Conservation (phyloP, 2,113 vertebrate genomes). For the Oreochromis niloticus region DNA sequence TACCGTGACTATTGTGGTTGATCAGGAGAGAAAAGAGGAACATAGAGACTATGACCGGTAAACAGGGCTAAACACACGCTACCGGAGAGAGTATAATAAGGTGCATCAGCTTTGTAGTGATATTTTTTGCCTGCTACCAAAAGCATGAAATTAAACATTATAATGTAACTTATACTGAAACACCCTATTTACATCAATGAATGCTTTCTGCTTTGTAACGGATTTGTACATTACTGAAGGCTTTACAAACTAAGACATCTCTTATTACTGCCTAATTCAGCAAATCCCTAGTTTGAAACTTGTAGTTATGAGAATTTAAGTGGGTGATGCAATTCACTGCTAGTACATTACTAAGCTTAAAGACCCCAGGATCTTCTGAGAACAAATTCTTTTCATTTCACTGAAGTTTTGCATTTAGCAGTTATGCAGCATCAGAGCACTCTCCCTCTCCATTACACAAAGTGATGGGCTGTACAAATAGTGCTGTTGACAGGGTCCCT, state of each 20-base stretch:
- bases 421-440: neutral
- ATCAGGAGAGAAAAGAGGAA: neutral
- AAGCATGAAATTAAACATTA: neutral
- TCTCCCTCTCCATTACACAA: neutral
- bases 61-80: neutral
- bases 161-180: neutral
- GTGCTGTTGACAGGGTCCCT: neutral
- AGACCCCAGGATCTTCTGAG: neutral
- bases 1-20: neutral
- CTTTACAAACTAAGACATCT: neutral
- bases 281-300: neutral
- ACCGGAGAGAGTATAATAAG: neutral
- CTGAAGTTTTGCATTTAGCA: neutral
- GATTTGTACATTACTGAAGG: neutral
- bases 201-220: neutral
- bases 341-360: neutral
- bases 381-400: neutral
- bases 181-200: neutral
- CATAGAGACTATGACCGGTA: neutral
- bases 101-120: neutral
- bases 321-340: neutral
- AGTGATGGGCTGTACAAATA: neutral
- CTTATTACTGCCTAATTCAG: neutral
- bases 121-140: neutral
- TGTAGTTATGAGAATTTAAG: neutral